A percentile compares a stretch with the other conserved stretches of the same genome.
These are phyloP conservation scores for Mesochorus sp. DNA, from an alignment of 2,888 invertebrate species.

Conservation along the genomic window DNA sequence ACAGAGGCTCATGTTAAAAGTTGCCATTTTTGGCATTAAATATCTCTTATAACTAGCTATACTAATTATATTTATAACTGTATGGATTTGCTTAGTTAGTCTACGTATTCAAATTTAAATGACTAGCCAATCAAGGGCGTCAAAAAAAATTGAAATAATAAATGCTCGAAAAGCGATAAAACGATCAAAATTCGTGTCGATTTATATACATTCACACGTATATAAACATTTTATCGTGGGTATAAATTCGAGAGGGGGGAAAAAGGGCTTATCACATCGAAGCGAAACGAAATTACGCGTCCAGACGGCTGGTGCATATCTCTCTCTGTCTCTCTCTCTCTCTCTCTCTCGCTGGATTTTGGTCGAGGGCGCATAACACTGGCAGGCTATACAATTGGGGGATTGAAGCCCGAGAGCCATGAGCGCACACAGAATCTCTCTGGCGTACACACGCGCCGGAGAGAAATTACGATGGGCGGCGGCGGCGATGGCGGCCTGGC, in stretches of 20 bases:
- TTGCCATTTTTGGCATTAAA: too few relatives aligned
- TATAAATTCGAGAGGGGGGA: conserved; percentile 21
- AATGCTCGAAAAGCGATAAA: conserved; percentile 10
- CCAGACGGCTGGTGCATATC: not conserved
- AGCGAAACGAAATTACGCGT: conserved; percentile 49
- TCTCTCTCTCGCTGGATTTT: not conserved
- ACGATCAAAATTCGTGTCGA: not conserved
- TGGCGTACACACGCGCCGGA: conserved; percentile 49
- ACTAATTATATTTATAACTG: too few relatives aligned
- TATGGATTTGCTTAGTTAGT: too few relatives aligned
- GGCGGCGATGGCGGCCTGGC: conserved; percentile 47
- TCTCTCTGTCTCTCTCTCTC: not conserved
- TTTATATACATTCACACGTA: too few relatives aligned
- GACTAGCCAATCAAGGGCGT: too few relatives aligned
- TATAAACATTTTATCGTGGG: not conserved
- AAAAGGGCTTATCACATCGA: conserved; percentile 40
- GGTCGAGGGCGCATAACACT: not conserved
- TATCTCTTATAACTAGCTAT: too few relatives aligned
- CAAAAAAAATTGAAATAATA: conserved; percentile 15
- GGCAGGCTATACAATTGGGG: not conserved
- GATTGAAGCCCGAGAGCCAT: conserved; percentile 29
- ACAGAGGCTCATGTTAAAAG: too few relatives aligned
- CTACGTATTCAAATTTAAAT: too few relatives aligned
- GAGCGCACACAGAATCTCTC: conserved; percentile 44
- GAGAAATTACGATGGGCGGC: conserved; percentile 62